A percentile compares a stretch with the other conserved stretches of the same genome.
Conservation (phyloP, 2,888 invertebrate genomes). For the Cylindroiulus punctatus region DNA sequence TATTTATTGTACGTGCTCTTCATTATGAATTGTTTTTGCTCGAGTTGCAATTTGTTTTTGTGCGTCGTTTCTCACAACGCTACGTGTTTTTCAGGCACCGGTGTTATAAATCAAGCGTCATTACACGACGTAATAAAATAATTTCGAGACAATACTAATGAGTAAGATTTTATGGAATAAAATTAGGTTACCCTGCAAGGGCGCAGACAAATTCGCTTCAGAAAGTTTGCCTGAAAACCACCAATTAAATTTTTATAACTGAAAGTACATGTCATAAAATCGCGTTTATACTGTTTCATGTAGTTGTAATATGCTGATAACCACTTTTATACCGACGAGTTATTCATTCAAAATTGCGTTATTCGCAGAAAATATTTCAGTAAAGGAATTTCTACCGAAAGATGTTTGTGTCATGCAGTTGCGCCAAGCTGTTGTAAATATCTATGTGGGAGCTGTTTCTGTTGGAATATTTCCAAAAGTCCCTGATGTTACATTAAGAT, state of each 20-base stretch:
- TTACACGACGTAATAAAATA: neutral
- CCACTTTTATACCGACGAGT: too few relatives aligned
- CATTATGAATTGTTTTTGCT: neutral
- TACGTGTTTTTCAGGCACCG: neutral
- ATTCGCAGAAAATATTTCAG: neutral
- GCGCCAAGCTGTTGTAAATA: neutral
- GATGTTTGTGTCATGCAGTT: too few relatives aligned
- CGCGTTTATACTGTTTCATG: too few relatives aligned
- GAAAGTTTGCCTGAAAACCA: too few relatives aligned
- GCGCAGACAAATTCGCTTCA: neutral
- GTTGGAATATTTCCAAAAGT: conserved; percentile 40
- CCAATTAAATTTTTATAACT: too few relatives aligned
- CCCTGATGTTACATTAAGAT: conserved; percentile 43
- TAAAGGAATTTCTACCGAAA: neutral
- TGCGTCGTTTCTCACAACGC: neutral
- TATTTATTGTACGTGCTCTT: neutral
- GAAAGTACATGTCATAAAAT: too few relatives aligned
- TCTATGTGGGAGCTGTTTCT: neutral
- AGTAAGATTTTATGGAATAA: conserved; percentile 2
- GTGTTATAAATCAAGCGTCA: neutral
- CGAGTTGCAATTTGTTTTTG: neutral
- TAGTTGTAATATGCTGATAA: too few relatives aligned
- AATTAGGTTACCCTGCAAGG: neutral
- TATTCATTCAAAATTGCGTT: too few relatives aligned
- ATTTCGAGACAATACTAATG: neutral